Conservation (phyloP, 2,888 invertebrate genomes). For the Tiliacea citrago region DNA sequence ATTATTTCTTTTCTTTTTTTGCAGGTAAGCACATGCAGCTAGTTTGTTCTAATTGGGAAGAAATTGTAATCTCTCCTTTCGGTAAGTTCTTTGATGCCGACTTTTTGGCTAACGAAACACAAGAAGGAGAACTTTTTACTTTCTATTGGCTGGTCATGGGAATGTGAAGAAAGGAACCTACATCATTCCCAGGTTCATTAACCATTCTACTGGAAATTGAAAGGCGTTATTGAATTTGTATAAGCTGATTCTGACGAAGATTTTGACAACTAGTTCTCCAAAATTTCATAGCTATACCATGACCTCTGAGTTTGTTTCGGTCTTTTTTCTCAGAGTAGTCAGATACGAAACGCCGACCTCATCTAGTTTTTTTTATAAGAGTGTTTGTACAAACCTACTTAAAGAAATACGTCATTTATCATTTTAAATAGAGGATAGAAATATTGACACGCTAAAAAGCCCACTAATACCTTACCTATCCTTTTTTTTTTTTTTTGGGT, state of each 20-base stretch:
- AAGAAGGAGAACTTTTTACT: not conserved
- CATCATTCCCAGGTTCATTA: not conserved
- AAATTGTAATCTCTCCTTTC: conserved; percentile 2
- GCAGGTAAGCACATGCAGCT: conserved; percentile 50
- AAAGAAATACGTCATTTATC: too few species aligned
- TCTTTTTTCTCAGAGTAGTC: too few species aligned
- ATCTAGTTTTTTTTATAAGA: too few species aligned
- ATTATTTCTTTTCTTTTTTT: conserved; percentile 53
- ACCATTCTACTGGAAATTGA: not conserved
- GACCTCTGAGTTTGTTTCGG: too few species aligned
- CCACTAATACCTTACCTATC: too few species aligned
- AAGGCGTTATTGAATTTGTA: not conserved
- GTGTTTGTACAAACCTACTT: too few species aligned
- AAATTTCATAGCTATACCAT: too few species aligned
- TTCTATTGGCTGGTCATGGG: not conserved
- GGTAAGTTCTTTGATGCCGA: conserved; percentile 34
- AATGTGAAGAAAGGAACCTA: not conserved
- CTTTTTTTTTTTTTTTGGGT: too few species aligned
- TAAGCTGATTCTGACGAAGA: not conserved
- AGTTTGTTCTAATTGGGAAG: conserved; percentile 13
- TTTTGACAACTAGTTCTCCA: not conserved
- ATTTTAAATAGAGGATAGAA: too few species aligned
- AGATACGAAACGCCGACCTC: too few species aligned
- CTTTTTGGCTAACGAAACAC: not conserved
- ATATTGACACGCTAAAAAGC: too few species aligned